A percentile compares a stretch with the other conserved stretches of the same genome.
Conservation (phyloP, 1,140 invertebrate species). For the Hormaphis cornu region DNA sequence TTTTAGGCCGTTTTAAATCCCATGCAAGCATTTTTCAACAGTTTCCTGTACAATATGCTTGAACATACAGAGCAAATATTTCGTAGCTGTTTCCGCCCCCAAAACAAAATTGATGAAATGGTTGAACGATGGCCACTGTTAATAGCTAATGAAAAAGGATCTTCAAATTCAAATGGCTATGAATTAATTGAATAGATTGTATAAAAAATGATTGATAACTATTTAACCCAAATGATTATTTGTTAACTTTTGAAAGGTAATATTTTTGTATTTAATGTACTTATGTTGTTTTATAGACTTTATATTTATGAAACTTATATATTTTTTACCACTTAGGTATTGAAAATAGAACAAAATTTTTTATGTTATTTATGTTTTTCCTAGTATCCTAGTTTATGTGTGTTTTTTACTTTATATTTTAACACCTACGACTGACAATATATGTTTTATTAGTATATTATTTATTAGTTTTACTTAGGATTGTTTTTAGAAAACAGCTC, state of each 20-base stretch:
- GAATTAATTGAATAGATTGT: slow-evolving; percentile 9
- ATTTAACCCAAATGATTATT: background rate
- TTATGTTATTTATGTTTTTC: no score
- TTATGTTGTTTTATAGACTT: no score
- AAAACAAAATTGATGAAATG: background rate
- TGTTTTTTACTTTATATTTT: no score
- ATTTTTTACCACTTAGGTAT: no score
- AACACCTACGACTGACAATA: no score
- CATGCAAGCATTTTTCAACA: slow-evolving; percentile 69
- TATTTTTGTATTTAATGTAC: background rate
- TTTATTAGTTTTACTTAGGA: no score
- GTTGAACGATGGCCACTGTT: background rate
- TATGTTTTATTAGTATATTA: no score
- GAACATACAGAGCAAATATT: slow-evolving; percentile 39
- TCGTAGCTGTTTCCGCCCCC: background rate
- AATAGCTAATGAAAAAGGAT: slow-evolving; percentile 19
- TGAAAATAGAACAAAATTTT: no score
- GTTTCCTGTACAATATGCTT: slow-evolving; percentile 55
- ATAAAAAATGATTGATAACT: background rate
- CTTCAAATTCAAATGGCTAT: slow-evolving; percentile 25
- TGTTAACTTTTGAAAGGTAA: background rate
- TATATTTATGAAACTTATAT: no score
- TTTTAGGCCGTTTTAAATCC: slow-evolving; percentile 68
- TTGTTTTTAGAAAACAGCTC: no score
- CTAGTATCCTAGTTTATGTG: no score